Conservation (phyloP, 2,888 invertebrate species). For the Steinernema hermaphroditum region DNA sequence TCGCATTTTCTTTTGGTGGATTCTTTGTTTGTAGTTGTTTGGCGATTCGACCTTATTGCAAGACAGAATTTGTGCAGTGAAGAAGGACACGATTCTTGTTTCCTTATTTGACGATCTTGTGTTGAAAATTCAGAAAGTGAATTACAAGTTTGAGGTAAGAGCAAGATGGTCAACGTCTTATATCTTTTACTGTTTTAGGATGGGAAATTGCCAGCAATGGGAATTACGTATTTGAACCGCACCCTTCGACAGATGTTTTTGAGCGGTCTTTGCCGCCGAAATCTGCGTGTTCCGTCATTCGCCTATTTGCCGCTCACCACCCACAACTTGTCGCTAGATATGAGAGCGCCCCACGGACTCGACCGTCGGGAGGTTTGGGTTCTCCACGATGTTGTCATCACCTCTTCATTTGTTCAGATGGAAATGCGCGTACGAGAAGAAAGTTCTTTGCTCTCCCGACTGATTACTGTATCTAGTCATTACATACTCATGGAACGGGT, state of each 20-base stretch:
- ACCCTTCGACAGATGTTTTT: constrained; percentile 51
- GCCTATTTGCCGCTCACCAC: constrained; percentile 52
- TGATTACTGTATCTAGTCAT: constrained; percentile 52
- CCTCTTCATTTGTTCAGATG: constrained; percentile 45
- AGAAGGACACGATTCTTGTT: constrained; percentile 57
- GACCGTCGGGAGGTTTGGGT: constrained; percentile 48
- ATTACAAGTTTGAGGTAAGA: constrained; percentile 51
- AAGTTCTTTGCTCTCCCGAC: constrained; percentile 43
- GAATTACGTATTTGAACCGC: constrained; percentile 49
- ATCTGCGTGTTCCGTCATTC: constrained; percentile 49
- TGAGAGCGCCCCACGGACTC: constrained; percentile 53
- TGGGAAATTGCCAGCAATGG: constrained; percentile 43
- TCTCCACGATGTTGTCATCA: constrained; percentile 12
- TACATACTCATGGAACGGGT: constrained; percentile 51
- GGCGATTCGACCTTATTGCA: constrained; percentile 50
- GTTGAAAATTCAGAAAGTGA: constrained; percentile 54
- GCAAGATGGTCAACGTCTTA: background rate
- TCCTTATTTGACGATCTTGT: constrained; percentile 54
- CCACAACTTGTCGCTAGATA: constrained; percentile 52
- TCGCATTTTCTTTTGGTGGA: background rate
- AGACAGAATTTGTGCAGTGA: constrained; percentile 46
- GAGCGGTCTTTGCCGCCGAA: constrained; percentile 47
- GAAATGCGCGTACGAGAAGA: constrained; percentile 40
- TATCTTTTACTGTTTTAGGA: constrained; percentile 41
- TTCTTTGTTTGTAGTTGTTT: constrained; percentile 47